Evolutionary conservation across 2,113 vertebrate species (phyloP).

Genomic region (Hemichromis elongatus): DNA sequence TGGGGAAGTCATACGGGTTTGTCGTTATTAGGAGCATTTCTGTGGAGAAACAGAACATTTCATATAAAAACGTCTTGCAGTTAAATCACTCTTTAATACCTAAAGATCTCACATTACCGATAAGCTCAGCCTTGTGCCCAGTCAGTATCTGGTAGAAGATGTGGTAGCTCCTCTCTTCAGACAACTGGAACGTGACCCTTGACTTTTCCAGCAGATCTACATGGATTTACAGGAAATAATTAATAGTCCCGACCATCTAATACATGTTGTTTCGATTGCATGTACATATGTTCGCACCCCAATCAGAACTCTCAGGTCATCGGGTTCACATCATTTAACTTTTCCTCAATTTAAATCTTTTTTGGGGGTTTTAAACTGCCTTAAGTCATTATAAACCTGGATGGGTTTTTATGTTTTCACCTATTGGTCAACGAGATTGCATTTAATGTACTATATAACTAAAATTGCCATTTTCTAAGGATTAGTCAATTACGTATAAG

Average conservation of each 20-base stretch:
- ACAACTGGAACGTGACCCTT: slow-evolving; percentile 65
- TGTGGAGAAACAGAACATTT: not conserved
- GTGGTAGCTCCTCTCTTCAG: slow-evolving; percentile 68
- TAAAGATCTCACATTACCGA: slow-evolving; percentile 16
- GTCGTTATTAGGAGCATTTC: slow-evolving; percentile 66
- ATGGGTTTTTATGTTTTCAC: not conserved
- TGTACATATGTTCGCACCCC: not conserved
- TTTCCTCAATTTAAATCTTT: not conserved
- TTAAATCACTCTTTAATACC: rapidly evolving
- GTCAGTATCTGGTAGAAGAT: slow-evolving; percentile 71
- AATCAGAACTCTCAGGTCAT: not conserved
- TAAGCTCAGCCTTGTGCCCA: slow-evolving; percentile 62
- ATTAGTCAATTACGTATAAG: not conserved
- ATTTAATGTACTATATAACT: rapidly evolving
- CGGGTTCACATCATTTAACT: not conserved
- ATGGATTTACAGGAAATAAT: not conserved
- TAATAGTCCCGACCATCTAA: rapidly evolving
- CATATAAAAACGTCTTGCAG: not conserved
- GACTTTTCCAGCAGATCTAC: slow-evolving; percentile 71
- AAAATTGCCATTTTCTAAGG: not conserved
- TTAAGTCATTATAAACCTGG: rapidly evolving
- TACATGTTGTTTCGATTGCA: not conserved
- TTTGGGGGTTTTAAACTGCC: rapidly evolving
- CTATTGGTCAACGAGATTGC: not conserved
- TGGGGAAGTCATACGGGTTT: slow-evolving; percentile 69